Percentiles rank a stretch among this genome's conserved stretches.
Conservation (phyloP, 2,888 invertebrate genomes). For the Nomada ferruginata region DNA sequence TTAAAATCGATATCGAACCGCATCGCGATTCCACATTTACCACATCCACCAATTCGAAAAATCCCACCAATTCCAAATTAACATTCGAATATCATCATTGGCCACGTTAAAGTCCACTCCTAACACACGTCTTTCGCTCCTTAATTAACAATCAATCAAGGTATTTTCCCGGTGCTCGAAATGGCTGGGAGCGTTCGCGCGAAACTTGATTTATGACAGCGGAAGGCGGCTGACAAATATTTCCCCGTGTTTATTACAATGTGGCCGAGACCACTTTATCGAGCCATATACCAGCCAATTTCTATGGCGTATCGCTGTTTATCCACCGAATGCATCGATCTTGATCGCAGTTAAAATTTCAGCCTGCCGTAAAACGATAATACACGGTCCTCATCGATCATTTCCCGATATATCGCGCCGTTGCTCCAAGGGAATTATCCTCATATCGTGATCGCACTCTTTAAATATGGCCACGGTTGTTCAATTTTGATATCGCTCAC, state of each 20-base stretch:
- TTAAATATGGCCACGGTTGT: slow-evolving; percentile 22
- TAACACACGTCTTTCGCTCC: background rate
- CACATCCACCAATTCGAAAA: background rate
- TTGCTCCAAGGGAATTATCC: slow-evolving; percentile 34
- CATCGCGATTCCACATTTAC: background rate
- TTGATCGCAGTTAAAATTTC: slow-evolving; percentile 35
- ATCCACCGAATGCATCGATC: slow-evolving; percentile 45
- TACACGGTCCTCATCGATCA: slow-evolving; percentile 44
- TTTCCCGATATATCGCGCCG: slow-evolving; percentile 26
- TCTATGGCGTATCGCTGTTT: slow-evolving; percentile 41
- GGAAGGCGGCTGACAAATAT: slow-evolving; percentile 59
- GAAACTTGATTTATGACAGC: slow-evolving; percentile 46
- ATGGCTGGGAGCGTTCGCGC: background rate
- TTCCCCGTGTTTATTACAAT: slow-evolving; percentile 52
- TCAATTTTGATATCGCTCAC: slow-evolving; percentile 24
- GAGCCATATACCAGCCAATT: slow-evolving; percentile 30
- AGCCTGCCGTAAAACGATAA: slow-evolving; percentile 25
- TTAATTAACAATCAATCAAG: slow-evolving; percentile 49
- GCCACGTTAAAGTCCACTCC: slow-evolving; percentile 11
- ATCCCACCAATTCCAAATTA: background rate
- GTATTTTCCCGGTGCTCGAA: slow-evolving; percentile 19
- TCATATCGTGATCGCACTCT: slow-evolving; percentile 32
- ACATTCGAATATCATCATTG: slow-evolving; percentile 7
- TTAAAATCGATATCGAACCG: background rate
- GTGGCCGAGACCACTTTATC: slow-evolving; percentile 51